Evolutionary conservation across 2,113 vertebrate genomes (phyloP), one percentile per base, ranked within the genome.

Genomic region (Felis chaus): DNA sequence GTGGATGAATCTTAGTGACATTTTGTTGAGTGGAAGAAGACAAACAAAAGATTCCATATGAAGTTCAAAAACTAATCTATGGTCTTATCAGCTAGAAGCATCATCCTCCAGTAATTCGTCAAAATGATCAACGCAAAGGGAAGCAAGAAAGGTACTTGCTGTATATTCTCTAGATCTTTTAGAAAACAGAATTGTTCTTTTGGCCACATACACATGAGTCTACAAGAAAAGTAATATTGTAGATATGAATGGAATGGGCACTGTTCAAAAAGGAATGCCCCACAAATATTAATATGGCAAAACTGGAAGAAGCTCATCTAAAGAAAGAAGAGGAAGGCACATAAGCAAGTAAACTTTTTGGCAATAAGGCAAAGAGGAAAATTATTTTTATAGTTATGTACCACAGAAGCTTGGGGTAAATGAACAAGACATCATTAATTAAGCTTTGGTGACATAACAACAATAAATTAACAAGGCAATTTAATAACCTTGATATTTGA

Each of bases 341-440:
- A 50, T 50, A 33, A 78, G 10, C n/a, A 73, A 71, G 21, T 80
- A 61, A 79, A 23, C 48, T 86, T 80, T 80, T 11, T 80, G 39
- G 65, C 61, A 86, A 33, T 61, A 31, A 71, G 31, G 39, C 15
- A 61, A 88, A 85, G 19, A 81, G 74, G 65, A 65, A 92, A 87
- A 87, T n/a, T 65, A 87, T 71, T 92, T 92, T 92, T 87, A 87
- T 65, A 61, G 82, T 23, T 65, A 73, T 63, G 7, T 73, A 95
- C 80, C 65, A 45, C 27, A 65, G 45, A 48, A 53, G 29, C 41
- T 53, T 87, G 45, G 29, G 53, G 18, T 92, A 92, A 78, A 66
- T 65, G 45, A 79, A 65, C 11, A 92, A 45, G 50, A 45, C 27
- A 76, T 84, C 80, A 83, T 83, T 73, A 68, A 81, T 53, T 94